phyloP scores from a whole-genome alignment of 2,888 invertebrate species.

The Drosophila suboccidentalis region DNA sequence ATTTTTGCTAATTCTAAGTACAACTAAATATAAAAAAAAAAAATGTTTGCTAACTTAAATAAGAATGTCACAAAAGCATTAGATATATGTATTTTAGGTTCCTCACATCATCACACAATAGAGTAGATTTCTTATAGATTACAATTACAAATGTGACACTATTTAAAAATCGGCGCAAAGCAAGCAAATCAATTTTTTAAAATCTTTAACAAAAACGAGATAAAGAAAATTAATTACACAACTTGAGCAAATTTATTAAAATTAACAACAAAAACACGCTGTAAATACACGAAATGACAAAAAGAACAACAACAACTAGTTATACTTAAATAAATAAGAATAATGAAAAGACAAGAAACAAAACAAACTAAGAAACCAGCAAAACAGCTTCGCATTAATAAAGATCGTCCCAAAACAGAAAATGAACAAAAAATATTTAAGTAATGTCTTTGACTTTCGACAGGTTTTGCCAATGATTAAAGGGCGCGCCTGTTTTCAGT shows the following conservation, averaged over 20 bases:
- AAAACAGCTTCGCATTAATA: slow-evolving; percentile 72
- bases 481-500: slow-evolving; percentile 21
- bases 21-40: slow-evolving; percentile 5
- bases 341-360: slow-evolving; percentile 38
- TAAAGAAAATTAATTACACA: slow-evolving; percentile 23
- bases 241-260: slow-evolving; percentile 43
- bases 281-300: slow-evolving; percentile 58
- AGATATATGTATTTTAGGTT: slow-evolving; percentile 37
- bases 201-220: slow-evolving; percentile 19
- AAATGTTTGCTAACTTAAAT: slow-evolving; percentile 23
- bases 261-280: slow-evolving; percentile 48
- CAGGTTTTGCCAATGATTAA: slow-evolving; percentile 14
- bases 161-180: slow-evolving; percentile 40
- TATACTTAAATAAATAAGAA: slow-evolving; percentile 34
- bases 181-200: slow-evolving; percentile 45
- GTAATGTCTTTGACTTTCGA: slow-evolving; percentile 19
- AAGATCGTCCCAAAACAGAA: slow-evolving; percentile 69
- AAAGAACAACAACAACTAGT: slow-evolving; percentile 31
- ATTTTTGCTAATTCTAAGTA: slow-evolving; percentile 16
- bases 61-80: slow-evolving; percentile 19
- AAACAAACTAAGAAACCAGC: slow-evolving; percentile 47
- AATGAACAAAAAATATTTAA: slow-evolving; percentile 37
- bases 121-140: slow-evolving; percentile 56
- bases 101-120: slow-evolving; percentile 48
- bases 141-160: slow-evolving; percentile 40